Evolutionary conservation across 2,113 vertebrate genomes (phyloP).

Genomic region (Piprites chloris): DNA sequence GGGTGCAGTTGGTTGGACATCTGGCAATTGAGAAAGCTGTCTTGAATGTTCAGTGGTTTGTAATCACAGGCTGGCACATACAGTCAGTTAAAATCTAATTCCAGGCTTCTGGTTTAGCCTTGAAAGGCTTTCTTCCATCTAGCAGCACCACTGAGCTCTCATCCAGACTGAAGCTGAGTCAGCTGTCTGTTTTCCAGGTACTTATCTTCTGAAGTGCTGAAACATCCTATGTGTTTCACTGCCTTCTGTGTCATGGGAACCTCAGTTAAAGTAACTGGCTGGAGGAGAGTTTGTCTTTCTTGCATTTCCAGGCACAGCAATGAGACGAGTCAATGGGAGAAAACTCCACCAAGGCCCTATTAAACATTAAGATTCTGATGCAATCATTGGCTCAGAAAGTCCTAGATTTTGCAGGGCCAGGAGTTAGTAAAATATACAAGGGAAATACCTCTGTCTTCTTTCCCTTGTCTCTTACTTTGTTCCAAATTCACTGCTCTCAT

Average conservation of each 20-base stretch:
- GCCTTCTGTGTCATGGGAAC: neutral
- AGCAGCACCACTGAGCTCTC: neutral
- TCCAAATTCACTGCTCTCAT: neutral
- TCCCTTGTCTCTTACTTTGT: neutral
- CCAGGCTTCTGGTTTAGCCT: neutral
- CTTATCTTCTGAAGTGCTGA: slow-evolving; percentile 27
- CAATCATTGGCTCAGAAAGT: neutral
- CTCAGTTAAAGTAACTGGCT: neutral
- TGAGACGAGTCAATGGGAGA: neutral
- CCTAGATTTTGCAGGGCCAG: neutral
- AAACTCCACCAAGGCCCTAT: neutral
- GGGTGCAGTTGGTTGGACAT: neutral
- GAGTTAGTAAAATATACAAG: neutral
- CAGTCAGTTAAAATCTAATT: neutral
- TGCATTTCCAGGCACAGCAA: neutral
- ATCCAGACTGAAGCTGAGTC: neutral
- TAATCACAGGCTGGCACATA: neutral
- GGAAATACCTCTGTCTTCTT: neutral
- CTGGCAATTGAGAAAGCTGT: neutral
- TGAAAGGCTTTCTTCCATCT: slow-evolving; percentile 1
- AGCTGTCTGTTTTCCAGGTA: slow-evolving; percentile 44
- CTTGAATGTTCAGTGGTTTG: neutral
- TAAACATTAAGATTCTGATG: neutral
- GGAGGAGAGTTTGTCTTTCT: neutral
- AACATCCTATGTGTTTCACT: neutral